phyloP scores from a whole-genome alignment of 92 coral and sea anemone genomes.

The Galaxea fascicularis region DNA sequence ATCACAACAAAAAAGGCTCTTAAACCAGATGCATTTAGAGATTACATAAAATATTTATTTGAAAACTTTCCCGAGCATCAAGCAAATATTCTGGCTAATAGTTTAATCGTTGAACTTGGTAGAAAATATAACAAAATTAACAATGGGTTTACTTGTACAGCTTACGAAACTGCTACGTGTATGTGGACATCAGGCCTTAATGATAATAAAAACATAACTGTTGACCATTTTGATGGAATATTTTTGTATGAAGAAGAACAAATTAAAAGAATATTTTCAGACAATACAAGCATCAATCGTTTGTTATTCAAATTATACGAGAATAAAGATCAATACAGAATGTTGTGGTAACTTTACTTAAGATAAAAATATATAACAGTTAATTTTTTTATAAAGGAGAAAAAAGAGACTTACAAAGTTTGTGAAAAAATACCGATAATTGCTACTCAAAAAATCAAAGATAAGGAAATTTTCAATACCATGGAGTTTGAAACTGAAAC shows the following conservation, averaged over 20 bases:
- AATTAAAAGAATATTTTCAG: too few species aligned
- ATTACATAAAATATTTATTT: too few species aligned
- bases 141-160: too few species aligned
- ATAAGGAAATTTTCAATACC: neutral
- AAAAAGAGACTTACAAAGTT: constrained; percentile 39
- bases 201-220: too few species aligned
- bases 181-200: too few species aligned
- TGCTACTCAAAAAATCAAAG: constrained; percentile 26
- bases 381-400: constrained; percentile 6
- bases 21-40: neutral
- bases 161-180: too few species aligned
- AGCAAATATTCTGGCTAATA: too few species aligned
- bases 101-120: too few species aligned
- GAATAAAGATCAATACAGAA: constrained; percentile 26
- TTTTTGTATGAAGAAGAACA: too few species aligned
- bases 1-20: neutral
- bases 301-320: constrained; percentile 29
- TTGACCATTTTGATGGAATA: too few species aligned
- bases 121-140: too few species aligned
- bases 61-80: too few species aligned
- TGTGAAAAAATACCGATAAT: constrained; percentile 34
- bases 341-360: constrained; percentile 23
- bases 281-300: neutral
- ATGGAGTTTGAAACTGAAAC: constrained; percentile 29
- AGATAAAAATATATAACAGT: constrained; percentile 25